Percentiles rank a stretch among this genome's conserved stretches.
Conservation (phyloP, 1,140 invertebrate species). For the Drosophila pruinosa region DNA sequence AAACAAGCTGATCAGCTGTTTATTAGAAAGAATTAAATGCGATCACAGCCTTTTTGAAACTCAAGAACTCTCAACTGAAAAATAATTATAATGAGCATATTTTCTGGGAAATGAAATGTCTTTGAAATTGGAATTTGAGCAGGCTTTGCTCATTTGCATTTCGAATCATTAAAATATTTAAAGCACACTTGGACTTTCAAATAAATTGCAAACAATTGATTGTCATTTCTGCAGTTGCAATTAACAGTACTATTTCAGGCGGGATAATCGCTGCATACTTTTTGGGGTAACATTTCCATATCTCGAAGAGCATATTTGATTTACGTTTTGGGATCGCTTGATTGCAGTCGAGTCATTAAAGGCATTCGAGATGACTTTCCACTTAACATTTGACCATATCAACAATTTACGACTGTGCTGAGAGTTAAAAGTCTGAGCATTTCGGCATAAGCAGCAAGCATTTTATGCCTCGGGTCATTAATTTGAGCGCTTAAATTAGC, state of each 20-base stretch:
- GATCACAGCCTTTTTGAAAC: too few species aligned
- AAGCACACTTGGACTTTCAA: not conserved
- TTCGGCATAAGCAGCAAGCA: slow-evolving; percentile 23
- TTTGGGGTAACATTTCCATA: not conserved
- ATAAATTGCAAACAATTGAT: too few species aligned
- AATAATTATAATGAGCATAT: too few species aligned
- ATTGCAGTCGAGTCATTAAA: not conserved
- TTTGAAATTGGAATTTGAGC: too few species aligned
- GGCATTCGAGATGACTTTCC: slow-evolving; percentile 1
- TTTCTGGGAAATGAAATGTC: too few species aligned
- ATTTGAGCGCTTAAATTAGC: slow-evolving; percentile 73
- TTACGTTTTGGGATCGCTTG: not conserved
- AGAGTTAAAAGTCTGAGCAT: slow-evolving; percentile 39
- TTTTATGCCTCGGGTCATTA: slow-evolving; percentile 67
- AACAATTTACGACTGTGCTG: slow-evolving; percentile 24
- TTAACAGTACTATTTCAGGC: not conserved
- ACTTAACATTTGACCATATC: slow-evolving; percentile 38
- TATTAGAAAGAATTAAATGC: too few species aligned
- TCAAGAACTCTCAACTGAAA: too few species aligned
- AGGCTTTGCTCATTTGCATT: too few species aligned
- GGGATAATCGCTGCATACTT: not conserved
- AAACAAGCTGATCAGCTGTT: not conserved
- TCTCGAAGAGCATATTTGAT: not conserved
- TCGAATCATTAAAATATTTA: too few species aligned
- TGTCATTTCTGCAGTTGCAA: not conserved